Percentiles rank a stretch among this genome's conserved stretches.
phyloP scores from a whole-genome alignment of 2,797 vertebrate genomes.

The Sphenopsis melanotis region DNA sequence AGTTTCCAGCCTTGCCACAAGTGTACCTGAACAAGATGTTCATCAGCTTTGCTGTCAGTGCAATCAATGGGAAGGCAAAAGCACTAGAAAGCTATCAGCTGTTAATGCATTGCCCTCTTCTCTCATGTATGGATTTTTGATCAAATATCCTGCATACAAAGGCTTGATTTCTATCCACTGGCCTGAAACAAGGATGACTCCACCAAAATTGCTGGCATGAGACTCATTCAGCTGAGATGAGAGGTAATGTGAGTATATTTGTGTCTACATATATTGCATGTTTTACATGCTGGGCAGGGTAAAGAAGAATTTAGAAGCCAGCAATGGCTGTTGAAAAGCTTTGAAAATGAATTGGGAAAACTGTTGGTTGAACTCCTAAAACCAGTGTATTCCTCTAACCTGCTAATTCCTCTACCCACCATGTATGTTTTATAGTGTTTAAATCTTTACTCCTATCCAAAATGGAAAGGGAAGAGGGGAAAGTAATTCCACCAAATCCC shows the following conservation, averaged over 20 bases:
- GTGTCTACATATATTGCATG: background rate
- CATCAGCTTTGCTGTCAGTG: background rate
- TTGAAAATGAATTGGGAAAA: slow-evolving; percentile 55
- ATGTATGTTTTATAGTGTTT: background rate
- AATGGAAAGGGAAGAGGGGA: background rate
- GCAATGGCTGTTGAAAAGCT: background rate
- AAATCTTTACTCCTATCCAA: background rate
- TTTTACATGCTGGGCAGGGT: background rate
- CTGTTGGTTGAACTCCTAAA: background rate
- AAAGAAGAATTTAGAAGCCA: slow-evolving; percentile 24
- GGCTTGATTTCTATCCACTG: background rate
- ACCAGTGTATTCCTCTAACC: slow-evolving; percentile 41
- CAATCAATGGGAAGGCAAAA: background rate
- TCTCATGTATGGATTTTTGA: background rate
- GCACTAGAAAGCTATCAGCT: background rate
- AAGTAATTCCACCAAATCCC: background rate
- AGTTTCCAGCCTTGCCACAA: background rate
- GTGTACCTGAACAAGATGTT: background rate
- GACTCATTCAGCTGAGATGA: background rate
- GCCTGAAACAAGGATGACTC: background rate
- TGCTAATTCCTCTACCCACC: slow-evolving; percentile 33
- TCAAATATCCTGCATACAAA: background rate
- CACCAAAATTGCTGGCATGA: background rate
- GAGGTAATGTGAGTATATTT: background rate
- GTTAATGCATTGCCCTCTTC: background rate